Evolutionary conservation across 2,797 vertebrate genomes (phyloP).

Genomic region (Notolepis coatsorum): DNA sequence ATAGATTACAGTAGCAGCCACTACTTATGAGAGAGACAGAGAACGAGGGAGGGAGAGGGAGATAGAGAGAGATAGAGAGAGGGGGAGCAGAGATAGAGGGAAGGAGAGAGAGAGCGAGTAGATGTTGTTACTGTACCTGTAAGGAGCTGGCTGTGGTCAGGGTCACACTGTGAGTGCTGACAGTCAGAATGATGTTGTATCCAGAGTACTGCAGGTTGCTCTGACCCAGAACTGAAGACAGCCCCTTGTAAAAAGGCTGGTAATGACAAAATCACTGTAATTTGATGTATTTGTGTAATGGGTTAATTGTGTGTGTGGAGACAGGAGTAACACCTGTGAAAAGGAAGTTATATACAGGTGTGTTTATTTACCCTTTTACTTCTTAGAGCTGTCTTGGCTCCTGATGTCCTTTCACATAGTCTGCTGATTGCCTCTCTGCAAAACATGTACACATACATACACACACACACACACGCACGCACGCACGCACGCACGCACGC

Average conservation of each 20-base stretch:
- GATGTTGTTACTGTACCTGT: slow-evolving; percentile 81
- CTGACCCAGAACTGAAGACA: slow-evolving; percentile 89
- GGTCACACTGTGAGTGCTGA: slow-evolving; percentile 89
- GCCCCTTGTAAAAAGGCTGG: slow-evolving; percentile 85
- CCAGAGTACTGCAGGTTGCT: slow-evolving; percentile 94
- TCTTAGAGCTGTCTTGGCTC: slow-evolving; percentile 83
- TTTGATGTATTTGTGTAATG: background rate
- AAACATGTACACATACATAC: slow-evolving; percentile 25
- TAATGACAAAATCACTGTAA: slow-evolving; percentile 45
- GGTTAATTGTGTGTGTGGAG: slow-evolving; percentile 17
- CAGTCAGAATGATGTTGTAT: slow-evolving; percentile 86
- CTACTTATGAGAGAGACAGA: background rate
- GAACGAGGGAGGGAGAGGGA: too few species aligned
- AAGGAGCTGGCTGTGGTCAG: slow-evolving; percentile 85
- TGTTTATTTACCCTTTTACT: slow-evolving; percentile 84
- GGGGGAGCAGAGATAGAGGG: too few species aligned
- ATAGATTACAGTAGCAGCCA: background rate
- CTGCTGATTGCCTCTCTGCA: slow-evolving; percentile 93
- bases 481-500: slow-evolving; percentile 20
- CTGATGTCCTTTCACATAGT: slow-evolving; percentile 86
- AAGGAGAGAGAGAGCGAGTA: too few species aligned
- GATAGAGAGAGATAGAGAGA: too few species aligned
- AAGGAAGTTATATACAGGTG: too few species aligned
- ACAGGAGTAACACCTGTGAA: too few species aligned
- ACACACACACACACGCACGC: slow-evolving; percentile 17